Evolutionary conservation across 2,113 vertebrate genomes (phyloP), one percentile per base, ranked within the genome.

Genomic region (Camelus bactrianus): DNA sequence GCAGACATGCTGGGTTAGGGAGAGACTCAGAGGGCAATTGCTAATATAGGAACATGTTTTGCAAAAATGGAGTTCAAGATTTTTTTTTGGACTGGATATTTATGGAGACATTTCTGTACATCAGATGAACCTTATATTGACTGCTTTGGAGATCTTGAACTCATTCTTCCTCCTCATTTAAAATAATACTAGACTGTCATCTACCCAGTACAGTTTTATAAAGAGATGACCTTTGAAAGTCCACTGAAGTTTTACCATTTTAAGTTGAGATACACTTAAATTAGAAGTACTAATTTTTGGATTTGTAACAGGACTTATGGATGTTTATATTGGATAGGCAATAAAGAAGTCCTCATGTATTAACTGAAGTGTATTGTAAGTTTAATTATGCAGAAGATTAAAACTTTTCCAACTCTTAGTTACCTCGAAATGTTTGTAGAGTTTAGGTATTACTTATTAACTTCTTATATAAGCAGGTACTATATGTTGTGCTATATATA

Each of bases 341-440:
- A 52, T 46, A 69, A 67, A n/a, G 38, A 85, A 48, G 13, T 69
- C 83, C 60, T 83, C 50, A 65, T 76, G 19, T 88, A 65, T 75
- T 64, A 88, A 32, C 35, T 73, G 19, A 88, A 87, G 12, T 79
- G 6, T 90, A 64, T 15, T 80, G 9, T 28, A 73, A 70, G 30
- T 56, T 24, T 89, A 82, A 89, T 89, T 85, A 73, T 65, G 17
- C 3, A 81, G 35, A 79, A 72, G 20, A 87, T 79, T 30, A 96
- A 90, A 89, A 14, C 3, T 30, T 93, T 87, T 91, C 56, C 86
- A 80, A 86, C 6, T 65, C 48, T 93, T 96, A 90, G 73, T 80
- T 91, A 96, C 26, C 11, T 58, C 77, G 35, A 91, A 65, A 85
- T 91, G 4, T 93, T 85, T 85, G 35, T 80, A 38, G 64, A 35